Evolutionary conservation across 1,140 invertebrate genomes (phyloP).

Genomic region (Elysia chlorotica): DNA sequence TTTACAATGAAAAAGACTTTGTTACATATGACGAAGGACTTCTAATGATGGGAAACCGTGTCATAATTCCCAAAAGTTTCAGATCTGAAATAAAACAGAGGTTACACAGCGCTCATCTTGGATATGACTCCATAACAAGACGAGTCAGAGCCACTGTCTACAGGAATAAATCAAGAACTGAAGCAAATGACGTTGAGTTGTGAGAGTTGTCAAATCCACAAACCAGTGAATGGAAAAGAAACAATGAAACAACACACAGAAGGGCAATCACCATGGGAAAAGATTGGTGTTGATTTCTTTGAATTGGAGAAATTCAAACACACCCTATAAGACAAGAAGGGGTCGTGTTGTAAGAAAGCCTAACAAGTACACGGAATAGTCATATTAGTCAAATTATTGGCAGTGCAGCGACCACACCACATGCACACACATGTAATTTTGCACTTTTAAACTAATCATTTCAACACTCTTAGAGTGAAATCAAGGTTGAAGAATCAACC

Average conservation of each 20-base stretch:
- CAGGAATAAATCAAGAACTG: not conserved
- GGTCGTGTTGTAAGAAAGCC: too few relatives aligned
- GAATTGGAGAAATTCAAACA: too few relatives aligned
- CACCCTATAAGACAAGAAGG: too few relatives aligned
- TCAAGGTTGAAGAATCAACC: too few relatives aligned
- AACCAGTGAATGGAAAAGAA: not conserved
- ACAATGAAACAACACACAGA: not conserved
- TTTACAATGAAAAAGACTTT: not conserved
- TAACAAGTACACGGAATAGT: too few relatives aligned
- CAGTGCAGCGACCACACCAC: too few relatives aligned
- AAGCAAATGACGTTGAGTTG: not conserved
- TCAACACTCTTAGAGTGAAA: too few relatives aligned
- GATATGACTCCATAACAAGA: not conserved
- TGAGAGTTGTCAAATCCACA: not conserved
- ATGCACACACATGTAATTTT: too few relatives aligned
- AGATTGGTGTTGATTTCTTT: not conserved
- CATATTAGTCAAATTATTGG: too few relatives aligned
- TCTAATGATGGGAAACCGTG: slow-evolving; percentile 2
- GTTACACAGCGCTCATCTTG: slow-evolving; percentile 14
- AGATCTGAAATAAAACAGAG: not conserved
- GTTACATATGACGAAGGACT: slow-evolving; percentile 1
- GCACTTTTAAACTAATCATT: too few relatives aligned
- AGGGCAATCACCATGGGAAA: not conserved
- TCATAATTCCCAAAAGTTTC: not conserved
- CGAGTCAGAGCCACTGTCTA: not conserved